Conservation (phyloP, 2,113 vertebrate species). For the Eleginops maclovinus region DNA sequence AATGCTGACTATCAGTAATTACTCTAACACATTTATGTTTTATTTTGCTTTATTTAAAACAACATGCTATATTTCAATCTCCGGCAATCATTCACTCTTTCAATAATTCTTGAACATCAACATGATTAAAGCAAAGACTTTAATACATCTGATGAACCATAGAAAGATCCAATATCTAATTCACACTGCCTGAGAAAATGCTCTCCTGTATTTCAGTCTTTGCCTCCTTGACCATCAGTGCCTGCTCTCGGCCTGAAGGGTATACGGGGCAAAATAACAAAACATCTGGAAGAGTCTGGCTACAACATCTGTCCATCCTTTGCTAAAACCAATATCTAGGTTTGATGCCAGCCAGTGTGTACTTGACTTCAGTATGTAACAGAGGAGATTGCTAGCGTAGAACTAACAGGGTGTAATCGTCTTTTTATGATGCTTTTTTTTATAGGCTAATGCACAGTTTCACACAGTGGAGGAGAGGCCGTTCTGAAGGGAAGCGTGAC, state of each 20-base stretch:
- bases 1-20: no score
- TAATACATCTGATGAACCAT: no score
- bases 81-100: no score
- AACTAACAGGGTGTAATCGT: slow-evolving; percentile 37
- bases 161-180: no score
- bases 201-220: background rate
- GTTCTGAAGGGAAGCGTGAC: background rate
- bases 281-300: slow-evolving; percentile 60
- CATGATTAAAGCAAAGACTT: no score
- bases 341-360: slow-evolving; percentile 41
- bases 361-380: background rate
- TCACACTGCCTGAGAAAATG: background rate
- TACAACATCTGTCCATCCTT: slow-evolving; percentile 54
- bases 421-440: slow-evolving; percentile 17
- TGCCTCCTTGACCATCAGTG: slow-evolving; percentile 28
- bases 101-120: no score
- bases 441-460: slow-evolving; percentile 25
- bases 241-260: slow-evolving; percentile 40
- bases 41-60: no score
- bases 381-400: slow-evolving; percentile 4
- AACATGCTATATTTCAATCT: no score
- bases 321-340: slow-evolving; percentile 17
- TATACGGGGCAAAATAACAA: slow-evolving; percentile 15
- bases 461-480: background rate
- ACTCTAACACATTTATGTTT: no score